phyloP scores from a whole-genome alignment of 2,888 invertebrate species.

The Drosophila maculinotata region DNA sequence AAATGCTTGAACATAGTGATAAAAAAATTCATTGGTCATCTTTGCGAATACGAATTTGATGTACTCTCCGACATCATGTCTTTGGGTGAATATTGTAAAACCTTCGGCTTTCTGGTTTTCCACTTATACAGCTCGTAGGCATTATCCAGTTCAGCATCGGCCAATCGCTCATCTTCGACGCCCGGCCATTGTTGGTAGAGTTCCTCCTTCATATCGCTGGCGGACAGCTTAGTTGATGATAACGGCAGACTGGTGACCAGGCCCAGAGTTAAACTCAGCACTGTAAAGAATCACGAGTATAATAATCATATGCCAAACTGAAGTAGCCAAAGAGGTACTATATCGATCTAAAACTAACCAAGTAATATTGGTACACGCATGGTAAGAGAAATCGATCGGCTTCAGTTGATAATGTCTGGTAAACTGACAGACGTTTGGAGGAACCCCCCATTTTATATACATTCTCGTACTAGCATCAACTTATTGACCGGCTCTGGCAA shows the following conservation, averaged over 20 bases:
- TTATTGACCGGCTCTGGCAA: conserved; percentile 45
- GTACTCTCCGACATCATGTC: not conserved
- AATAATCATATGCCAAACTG: not conserved
- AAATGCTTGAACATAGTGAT: conserved; percentile 6
- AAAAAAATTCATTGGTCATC: not conserved
- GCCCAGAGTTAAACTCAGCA: conserved; percentile 23
- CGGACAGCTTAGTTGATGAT: not conserved
- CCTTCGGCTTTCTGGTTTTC: conserved; percentile 10
- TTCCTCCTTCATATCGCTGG: conserved; percentile 11
- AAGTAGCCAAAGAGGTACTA: no score
- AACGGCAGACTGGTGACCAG: conserved; percentile 12
- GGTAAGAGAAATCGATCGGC: conserved; percentile 14
- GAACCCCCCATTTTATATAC: conserved; percentile 55
- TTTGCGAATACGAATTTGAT: not conserved
- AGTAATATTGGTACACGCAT: conserved; percentile 25
- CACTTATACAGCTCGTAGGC: conserved; percentile 37
- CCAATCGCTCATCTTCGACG: conserved; percentile 54
- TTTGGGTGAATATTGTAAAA: conserved; percentile 1
- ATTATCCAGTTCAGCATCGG: conserved; percentile 64
- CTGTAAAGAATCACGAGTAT: conserved; percentile 31
- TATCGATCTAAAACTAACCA: conserved; percentile 36
- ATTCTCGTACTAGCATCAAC: conserved; percentile 15
- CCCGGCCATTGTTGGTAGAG: conserved; percentile 41
- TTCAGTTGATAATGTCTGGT: conserved; percentile 35
- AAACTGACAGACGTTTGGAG: conserved; percentile 50